Conservation (phyloP, 2,888 invertebrate species). For the Lasioglossum malachurum region DNA sequence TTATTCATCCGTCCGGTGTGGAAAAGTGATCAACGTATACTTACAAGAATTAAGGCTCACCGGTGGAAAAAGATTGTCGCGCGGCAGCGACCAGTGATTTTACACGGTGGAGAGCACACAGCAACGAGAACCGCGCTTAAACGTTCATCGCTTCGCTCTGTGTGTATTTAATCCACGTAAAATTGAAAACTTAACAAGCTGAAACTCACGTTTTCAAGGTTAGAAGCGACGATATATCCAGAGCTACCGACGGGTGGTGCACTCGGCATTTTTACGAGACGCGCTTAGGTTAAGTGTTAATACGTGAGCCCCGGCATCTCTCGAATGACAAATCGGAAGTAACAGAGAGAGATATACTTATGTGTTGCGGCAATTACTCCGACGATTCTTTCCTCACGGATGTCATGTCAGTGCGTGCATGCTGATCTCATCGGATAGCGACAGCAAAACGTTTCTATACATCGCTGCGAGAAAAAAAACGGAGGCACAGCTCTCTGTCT, state of each 20-base stretch:
- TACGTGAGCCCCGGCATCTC: slow-evolving; percentile 10
- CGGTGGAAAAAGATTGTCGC: background rate
- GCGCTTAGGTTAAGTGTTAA: slow-evolving; percentile 56
- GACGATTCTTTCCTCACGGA: slow-evolving; percentile 15
- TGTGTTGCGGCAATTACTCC: slow-evolving; percentile 16
- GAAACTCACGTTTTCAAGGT: slow-evolving; percentile 34
- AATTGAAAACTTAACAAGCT: slow-evolving; percentile 9
- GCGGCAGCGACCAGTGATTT: slow-evolving; percentile 1
- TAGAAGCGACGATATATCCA: slow-evolving; percentile 17
- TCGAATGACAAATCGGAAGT: slow-evolving; percentile 32
- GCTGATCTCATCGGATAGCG: background rate
- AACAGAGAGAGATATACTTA: background rate
- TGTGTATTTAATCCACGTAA: slow-evolving; percentile 23
- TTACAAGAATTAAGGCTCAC: background rate
- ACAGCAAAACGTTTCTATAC: slow-evolving; percentile 9
- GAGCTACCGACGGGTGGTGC: slow-evolving; percentile 4
- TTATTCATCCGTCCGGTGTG: slow-evolving; percentile 44
- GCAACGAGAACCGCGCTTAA: background rate
- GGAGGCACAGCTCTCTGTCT: slow-evolving; percentile 13
- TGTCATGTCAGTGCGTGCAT: background rate
- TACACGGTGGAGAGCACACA: slow-evolving; percentile 10
- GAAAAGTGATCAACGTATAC: slow-evolving; percentile 28
- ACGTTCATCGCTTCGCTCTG: slow-evolving; percentile 2
- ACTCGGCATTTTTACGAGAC: slow-evolving; percentile 30
- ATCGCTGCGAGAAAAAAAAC: slow-evolving; percentile 10